Base-by-base conservation (phyloP, 2,888 invertebrate species). In the Orgyia antiqua region DNA sequence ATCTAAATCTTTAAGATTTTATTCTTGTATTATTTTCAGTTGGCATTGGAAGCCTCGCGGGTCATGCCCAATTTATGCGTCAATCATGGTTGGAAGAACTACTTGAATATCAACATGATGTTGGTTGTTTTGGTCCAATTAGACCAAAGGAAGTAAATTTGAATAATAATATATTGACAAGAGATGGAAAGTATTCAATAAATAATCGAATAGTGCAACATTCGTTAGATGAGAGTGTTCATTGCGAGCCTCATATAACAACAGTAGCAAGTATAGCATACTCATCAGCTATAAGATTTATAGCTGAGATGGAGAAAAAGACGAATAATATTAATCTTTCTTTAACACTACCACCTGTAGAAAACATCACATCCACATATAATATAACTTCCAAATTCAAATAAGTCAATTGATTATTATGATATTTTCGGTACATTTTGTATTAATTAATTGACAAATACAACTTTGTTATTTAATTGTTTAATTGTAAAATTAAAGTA, bases 21-120 rank as follows among this genome's bases (percentile, higher is more conserved):
- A n/a, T n/a, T n/a, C n/a, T n/a, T n/a, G n/a, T n/a, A n/a, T 21
- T 21, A 5, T 23, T 27, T 59, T 9, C 60, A 74, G 74, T 71
- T 4, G 24, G 46, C 2, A 33, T 71, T 0, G 75, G 75, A 44
- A 25, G 53, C 8, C 20, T 73, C 7, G 48, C 54, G 1, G 73
- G 74, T 0, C 58, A 72, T 29, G 42, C 46, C 0, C 47, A 68
- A 7, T 70, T 74, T 33, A 27, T 72, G 0, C 57, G 48, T 2
- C 50, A 52, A 0, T 13, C 43, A 0, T 76, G 74, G 75, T 12
- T 77, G 4, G 19, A 26, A 2, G 36, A 39, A 5, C 27, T 66
- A 0, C 31, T 65, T 0, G 29, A 21, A 0, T 57, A 36, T 19
- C 72, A 75, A 45, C 58, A 57, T 2, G n/a, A 32, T 0, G 11